Conservation (phyloP, 2,113 vertebrate species). For the Potamarius usumacintae region DNA sequence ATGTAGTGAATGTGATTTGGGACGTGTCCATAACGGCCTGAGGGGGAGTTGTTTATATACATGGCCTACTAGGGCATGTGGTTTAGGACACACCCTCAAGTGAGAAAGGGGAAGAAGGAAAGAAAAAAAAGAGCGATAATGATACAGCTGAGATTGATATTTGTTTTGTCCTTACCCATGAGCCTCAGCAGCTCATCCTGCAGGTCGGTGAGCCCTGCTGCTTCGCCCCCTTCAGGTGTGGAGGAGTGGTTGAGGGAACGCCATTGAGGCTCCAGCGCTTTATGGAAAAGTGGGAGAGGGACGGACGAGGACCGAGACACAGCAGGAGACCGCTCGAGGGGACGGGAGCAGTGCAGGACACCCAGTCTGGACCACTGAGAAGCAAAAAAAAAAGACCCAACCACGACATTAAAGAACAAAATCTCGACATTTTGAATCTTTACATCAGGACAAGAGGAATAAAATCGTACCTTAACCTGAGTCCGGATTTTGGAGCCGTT, state of each 20-base stretch:
- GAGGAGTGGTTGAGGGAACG: conserved; percentile 73
- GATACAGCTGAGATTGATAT: background rate
- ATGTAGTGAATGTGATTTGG: background rate
- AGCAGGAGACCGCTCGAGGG: conserved; percentile 71
- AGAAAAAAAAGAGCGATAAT: background rate
- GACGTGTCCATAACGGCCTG: background rate
- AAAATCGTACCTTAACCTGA: conserved; percentile 75
- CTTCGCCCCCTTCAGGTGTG: conserved; percentile 41
- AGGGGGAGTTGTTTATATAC: no score
- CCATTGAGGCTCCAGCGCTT: conserved; percentile 80
- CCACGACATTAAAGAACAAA: background rate
- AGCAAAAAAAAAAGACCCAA: background rate
- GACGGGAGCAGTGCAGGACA: conserved; percentile 73
- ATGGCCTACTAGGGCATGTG: background rate
- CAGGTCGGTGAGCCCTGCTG: conserved; percentile 70
- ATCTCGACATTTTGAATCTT: background rate
- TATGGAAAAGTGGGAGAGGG: conserved; percentile 78
- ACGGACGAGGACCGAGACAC: conserved; percentile 65
- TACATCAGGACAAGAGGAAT: background rate
- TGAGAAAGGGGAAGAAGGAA: background rate
- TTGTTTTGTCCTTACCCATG: conserved; percentile 71
- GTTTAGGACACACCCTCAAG: background rate
- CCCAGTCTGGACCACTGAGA: conserved; percentile 85
- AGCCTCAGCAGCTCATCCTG: conserved; percentile 89
- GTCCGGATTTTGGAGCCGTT: conserved; percentile 69